phyloP scores from a whole-genome alignment of 2,888 invertebrate species.

The Sphinx pinastri region DNA sequence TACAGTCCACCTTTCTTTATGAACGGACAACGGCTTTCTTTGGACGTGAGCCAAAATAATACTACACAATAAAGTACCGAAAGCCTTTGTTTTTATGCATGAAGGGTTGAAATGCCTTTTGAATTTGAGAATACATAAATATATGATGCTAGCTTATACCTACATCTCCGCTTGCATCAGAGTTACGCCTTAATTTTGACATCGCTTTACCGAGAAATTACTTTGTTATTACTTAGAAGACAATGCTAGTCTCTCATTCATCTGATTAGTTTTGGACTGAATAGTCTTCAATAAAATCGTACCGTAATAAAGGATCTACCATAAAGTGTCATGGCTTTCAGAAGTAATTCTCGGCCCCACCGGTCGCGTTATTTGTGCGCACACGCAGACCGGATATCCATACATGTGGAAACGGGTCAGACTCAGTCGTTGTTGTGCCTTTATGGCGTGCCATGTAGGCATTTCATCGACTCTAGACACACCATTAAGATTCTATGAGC shows the following conservation, averaged over 20 bases:
- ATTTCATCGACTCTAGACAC: slow-evolving; percentile 46
- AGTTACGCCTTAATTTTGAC: too few species aligned
- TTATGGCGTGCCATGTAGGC: slow-evolving; percentile 47
- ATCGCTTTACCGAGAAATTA: too few species aligned
- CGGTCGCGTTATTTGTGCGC: slow-evolving; percentile 39
- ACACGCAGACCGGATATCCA: slow-evolving; percentile 74
- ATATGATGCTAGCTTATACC: too few species aligned
- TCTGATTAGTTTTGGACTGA: too few species aligned
- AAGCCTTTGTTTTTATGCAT: slow-evolving; percentile 1
- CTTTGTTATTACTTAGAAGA: too few species aligned
- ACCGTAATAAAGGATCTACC: too few species aligned
- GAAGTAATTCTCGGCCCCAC: slow-evolving; percentile 1
- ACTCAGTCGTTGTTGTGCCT: slow-evolving; percentile 56
- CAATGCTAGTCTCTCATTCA: too few species aligned
- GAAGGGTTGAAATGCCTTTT: neutral
- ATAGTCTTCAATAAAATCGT: too few species aligned
- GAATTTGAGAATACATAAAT: too few species aligned
- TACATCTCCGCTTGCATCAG: too few species aligned
- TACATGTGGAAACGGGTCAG: slow-evolving; percentile 73
- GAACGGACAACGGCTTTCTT: slow-evolving; percentile 1
- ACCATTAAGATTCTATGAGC: slow-evolving; percentile 59
- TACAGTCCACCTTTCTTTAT: neutral
- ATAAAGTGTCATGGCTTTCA: too few species aligned
- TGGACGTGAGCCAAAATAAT: neutral
- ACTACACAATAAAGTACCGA: neutral